Evolutionary conservation across 2,888 invertebrate genomes (phyloP).

Genomic region (Vannuccia rotundouncinata): DNA sequence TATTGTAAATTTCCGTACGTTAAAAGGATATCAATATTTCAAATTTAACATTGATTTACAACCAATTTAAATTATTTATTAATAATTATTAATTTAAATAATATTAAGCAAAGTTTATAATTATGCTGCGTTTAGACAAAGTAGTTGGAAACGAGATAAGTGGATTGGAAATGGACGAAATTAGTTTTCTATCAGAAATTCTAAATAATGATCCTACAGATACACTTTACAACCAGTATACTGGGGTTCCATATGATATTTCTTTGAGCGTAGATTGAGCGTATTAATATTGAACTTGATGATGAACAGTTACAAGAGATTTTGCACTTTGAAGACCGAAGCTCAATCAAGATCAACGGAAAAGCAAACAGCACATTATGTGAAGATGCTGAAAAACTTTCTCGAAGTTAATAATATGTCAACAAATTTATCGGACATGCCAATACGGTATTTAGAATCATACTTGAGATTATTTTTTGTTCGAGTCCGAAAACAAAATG

Average conservation of each 20-base stretch:
- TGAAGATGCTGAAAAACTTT: constrained; percentile 29
- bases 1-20: not conserved
- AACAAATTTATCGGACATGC: constrained; percentile 2
- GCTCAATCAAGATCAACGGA: constrained; percentile 21
- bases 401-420: not conserved
- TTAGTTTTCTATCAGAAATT: constrained; percentile 14
- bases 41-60: not conserved
- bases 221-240: constrained; percentile 13
- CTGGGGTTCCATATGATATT: not conserved
- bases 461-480: not conserved
- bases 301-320: constrained; percentile 19
- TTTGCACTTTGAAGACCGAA: constrained; percentile 9
- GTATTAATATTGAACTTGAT: constrained; percentile 3
- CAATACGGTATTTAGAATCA: not conserved
- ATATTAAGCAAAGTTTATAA: not conserved
- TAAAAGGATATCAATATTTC: not conserved
- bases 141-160: constrained; percentile 29
- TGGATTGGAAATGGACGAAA: constrained; percentile 29
- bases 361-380: constrained; percentile 14
- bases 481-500: not conserved
- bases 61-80: not conserved
- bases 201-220: not conserved
- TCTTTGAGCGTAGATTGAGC: not conserved
- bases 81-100: not conserved
- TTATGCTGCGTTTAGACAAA: not conserved